Conservation (phyloP, 2,113 vertebrate genomes). For the Agelaius tricolor region DNA sequence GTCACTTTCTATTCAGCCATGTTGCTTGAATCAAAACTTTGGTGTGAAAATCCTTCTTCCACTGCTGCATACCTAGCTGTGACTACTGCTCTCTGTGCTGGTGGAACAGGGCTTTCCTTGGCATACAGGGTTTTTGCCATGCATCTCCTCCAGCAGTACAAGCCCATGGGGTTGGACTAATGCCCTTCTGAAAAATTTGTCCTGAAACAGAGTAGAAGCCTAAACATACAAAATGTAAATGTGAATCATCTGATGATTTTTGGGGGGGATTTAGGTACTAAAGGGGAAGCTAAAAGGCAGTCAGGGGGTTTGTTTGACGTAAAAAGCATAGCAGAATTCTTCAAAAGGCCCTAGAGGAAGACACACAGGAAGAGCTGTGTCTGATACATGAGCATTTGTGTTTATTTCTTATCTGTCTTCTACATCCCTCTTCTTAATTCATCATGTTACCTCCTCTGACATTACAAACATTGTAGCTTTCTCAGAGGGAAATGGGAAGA, state of each 20-base stretch:
- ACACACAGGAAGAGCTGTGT: neutral
- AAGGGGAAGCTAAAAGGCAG: neutral
- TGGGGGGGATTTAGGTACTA: neutral
- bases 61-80: neutral
- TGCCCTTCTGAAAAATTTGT: neutral
- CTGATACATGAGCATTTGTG: neutral
- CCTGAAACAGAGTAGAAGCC: neutral
- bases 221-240: neutral
- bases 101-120: neutral
- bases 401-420: slow-evolving; percentile 22
- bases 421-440: neutral
- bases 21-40: neutral
- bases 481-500: neutral
- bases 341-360: neutral
- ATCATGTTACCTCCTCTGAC: neutral
- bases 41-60: neutral
- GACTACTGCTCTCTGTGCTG: neutral
- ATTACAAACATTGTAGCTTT: neutral
- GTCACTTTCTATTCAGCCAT: neutral
- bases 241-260: neutral
- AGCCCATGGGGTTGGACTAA: neutral
- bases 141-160: neutral
- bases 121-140: neutral
- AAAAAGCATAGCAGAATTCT: neutral
- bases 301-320: neutral